phyloP scores from a whole-genome alignment of 1,140 invertebrate species.

The Drosophila takahashii region DNA sequence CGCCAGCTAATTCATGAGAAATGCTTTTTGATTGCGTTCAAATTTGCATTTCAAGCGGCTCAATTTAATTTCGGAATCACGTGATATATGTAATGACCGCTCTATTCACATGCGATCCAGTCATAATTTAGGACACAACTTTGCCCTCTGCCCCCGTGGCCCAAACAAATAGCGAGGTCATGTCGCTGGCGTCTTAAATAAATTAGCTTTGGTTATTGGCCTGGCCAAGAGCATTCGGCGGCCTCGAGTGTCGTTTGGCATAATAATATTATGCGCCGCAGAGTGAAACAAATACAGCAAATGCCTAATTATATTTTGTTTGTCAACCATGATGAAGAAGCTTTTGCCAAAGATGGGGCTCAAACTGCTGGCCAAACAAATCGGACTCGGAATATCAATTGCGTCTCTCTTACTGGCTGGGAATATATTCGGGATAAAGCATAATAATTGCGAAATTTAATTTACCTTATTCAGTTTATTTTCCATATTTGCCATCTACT shows the following conservation, averaged over 20 bases:
- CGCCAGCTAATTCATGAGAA: slow-evolving; percentile 43
- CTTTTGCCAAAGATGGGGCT: neutral
- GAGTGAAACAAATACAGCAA: slow-evolving; percentile 63
- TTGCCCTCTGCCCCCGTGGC: slow-evolving; percentile 2
- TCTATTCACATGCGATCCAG: slow-evolving; percentile 34
- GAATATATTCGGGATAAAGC: neutral
- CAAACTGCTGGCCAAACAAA: slow-evolving; percentile 4
- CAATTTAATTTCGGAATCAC: slow-evolving; percentile 29
- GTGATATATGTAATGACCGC: slow-evolving; percentile 13
- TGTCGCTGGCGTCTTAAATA: slow-evolving; percentile 72
- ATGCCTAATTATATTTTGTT: slow-evolving; percentile 69
- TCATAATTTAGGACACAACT: slow-evolving; percentile 52
- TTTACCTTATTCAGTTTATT: neutral
- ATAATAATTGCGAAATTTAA: neutral
- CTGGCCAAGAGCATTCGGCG: slow-evolving; percentile 35
- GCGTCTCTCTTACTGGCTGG: neutral
- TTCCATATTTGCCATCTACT: slow-evolving; percentile 2
- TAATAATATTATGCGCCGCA: slow-evolving; percentile 47
- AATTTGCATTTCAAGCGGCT: slow-evolving; percentile 24
- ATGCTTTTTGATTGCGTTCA: slow-evolving; percentile 56
- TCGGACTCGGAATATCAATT: slow-evolving; percentile 34
- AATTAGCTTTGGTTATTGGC: slow-evolving; percentile 71
- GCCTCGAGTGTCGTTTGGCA: slow-evolving; percentile 17
- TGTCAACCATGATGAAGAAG: slow-evolving; percentile 18
- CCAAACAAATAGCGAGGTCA: slow-evolving; percentile 54